Evolutionary conservation across 2,797 vertebrate genomes (phyloP).

Genomic region (Galagoides demidoff): DNA sequence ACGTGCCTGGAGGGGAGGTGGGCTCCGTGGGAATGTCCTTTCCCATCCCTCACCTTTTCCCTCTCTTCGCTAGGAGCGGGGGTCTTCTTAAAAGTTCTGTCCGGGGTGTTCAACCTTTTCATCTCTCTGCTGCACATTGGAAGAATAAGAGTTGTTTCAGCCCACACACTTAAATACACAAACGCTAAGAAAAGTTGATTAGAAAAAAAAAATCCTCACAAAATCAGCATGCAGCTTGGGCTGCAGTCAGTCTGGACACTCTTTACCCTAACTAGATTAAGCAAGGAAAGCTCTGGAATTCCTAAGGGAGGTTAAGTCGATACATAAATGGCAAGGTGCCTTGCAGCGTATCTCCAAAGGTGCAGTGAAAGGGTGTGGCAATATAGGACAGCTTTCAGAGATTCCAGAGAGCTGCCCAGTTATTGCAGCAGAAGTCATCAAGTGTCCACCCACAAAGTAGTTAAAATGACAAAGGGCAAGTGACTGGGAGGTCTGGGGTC

Average conservation of each 20-base stretch:
- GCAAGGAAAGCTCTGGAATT: neutral
- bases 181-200: too few species aligned
- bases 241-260: too few species aligned
- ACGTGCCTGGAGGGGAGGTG: neutral
- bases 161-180: too few species aligned
- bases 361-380: neutral
- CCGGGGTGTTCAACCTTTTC: too few species aligned
- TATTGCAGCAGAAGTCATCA: neutral
- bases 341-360: neutral
- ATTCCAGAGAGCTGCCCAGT: neutral
- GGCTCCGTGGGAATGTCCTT: neutral
- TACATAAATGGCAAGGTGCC: neutral
- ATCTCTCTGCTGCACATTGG: too few species aligned
- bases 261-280: neutral
- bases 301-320: neutral
- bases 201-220: too few species aligned
- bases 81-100: neutral
- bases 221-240: too few species aligned
- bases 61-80: neutral
- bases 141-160: too few species aligned
- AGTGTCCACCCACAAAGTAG: neutral
- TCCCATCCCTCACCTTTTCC: neutral
- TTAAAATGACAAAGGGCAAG: slow-evolving; percentile 32
- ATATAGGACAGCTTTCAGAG: neutral
- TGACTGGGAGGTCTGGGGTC: neutral